Evolutionary conservation across 2,797 vertebrate species (phyloP).

Genomic region (Luscinia megarhynchos): DNA sequence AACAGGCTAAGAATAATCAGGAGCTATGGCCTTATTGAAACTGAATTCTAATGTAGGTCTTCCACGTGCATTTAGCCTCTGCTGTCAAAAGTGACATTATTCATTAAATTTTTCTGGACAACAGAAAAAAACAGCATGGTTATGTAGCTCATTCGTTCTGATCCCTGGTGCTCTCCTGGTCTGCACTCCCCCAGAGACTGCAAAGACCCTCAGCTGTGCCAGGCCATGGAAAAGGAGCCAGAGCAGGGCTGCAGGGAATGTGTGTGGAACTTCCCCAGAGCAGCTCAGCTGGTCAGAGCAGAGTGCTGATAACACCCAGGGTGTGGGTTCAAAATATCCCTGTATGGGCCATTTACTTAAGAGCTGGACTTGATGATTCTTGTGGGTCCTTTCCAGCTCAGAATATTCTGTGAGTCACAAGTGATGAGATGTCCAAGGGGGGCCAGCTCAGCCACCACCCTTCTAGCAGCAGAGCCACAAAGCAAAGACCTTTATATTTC

Average conservation of each 20-base stretch:
- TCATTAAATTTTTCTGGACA: not conserved
- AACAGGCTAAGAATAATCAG: not conserved
- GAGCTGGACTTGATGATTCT: not conserved
- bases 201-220: not conserved
- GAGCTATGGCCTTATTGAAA: not conserved
- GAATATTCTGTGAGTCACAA: not conserved
- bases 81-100: not conserved
- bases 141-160: not conserved
- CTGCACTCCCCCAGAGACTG: not conserved
- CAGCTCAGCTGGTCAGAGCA: not conserved
- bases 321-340: not conserved
- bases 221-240: not conserved
- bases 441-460: not conserved
- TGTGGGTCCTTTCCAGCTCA: not conserved
- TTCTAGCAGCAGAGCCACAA: not conserved
- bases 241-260: rapidly evolving
- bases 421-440: rapidly evolving
- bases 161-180: not conserved
- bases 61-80: not conserved
- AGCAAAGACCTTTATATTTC: not conserved
- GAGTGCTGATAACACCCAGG: not conserved
- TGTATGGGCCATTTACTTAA: not conserved
- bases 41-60: not conserved
- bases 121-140: not conserved
- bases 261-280: not conserved